These are phyloP conservation scores for Tigriopus japonicus DNA, from an alignment of 1,140 invertebrate genomes.

Conservation along the genomic window DNA sequence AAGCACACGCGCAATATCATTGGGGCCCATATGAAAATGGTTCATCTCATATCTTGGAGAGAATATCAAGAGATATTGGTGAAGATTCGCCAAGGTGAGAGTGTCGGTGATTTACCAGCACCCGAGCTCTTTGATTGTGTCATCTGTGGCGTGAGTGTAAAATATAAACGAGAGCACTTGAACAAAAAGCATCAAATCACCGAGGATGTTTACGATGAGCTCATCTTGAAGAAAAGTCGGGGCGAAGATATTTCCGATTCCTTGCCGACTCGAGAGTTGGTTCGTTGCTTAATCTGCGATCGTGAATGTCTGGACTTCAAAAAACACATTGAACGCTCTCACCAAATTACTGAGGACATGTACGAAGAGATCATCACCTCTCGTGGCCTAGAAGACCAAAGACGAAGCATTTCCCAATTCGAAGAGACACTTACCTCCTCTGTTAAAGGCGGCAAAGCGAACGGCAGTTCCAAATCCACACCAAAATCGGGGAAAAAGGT, in stretches of 20 bases:
- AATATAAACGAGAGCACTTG: conserved; percentile 10
- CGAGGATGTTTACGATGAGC: conserved; percentile 9
- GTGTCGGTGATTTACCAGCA: not conserved
- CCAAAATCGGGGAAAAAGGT: too few species aligned
- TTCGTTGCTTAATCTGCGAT: conserved; percentile 4
- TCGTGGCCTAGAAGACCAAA: not conserved
- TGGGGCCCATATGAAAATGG: conserved; percentile 11
- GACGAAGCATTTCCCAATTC: not conserved
- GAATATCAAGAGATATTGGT: conserved; percentile 13
- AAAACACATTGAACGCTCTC: conserved; percentile 2
- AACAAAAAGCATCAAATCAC: conserved; percentile 13
- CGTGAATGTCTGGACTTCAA: conserved; percentile 5
- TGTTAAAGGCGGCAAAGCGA: not conserved
- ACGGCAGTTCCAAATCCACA: not conserved
- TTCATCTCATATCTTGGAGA: conserved; percentile 14
- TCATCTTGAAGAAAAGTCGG: conserved; percentile 3
- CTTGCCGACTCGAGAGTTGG: not conserved
- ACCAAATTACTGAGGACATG: not conserved
- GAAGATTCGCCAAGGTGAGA: conserved; percentile 1
- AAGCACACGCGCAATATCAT: conserved; percentile 12
- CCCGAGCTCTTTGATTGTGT: conserved; percentile 11
- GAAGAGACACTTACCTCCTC: not conserved
- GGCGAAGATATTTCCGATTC: not conserved
- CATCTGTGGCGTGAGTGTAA: conserved; percentile 6
- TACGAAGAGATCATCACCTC: not conserved